Percentiles rank a stretch among this genome's conserved stretches.
Conservation (phyloP, 2,888 invertebrate species). For the Spisula subtruncata region DNA sequence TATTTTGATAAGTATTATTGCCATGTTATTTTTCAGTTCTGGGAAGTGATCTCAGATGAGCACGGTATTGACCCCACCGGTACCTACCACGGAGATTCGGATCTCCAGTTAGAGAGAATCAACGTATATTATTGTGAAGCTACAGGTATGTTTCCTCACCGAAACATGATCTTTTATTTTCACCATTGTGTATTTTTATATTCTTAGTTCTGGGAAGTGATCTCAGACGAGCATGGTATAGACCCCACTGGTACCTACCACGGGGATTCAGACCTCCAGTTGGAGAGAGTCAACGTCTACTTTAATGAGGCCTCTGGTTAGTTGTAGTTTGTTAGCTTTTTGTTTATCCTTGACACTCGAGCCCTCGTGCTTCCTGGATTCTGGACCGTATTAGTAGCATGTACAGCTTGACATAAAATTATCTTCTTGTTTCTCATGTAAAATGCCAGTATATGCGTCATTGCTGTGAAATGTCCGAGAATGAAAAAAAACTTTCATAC, state of each 20-base stretch:
- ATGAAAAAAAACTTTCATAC: too few species aligned
- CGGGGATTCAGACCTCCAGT: constrained; percentile 3
- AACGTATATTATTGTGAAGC: constrained; percentile 24
- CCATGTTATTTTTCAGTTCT: constrained; percentile 22
- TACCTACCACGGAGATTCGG: constrained; percentile 19
- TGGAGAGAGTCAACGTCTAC: constrained; percentile 20
- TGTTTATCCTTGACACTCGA: not conserved
- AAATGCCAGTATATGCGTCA: too few species aligned
- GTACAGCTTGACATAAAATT: not conserved
- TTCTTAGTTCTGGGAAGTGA: constrained; percentile 91
- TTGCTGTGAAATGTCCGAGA: too few species aligned
- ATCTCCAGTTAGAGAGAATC: constrained; percentile 13
- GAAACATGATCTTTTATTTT: constrained; percentile 19
- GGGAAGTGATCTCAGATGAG: constrained; percentile 92
- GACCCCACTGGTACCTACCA: constrained; percentile 28
- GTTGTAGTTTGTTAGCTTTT: constrained; percentile 16
- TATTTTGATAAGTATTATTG: not conserved
- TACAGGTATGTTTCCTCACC: constrained; percentile 84
- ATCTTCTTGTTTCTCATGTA: too few species aligned
- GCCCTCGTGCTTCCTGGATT: not conserved
- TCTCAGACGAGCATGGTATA: constrained; percentile 88
- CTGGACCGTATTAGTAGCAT: not conserved
- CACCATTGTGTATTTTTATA: constrained; percentile 22
- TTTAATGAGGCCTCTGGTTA: not conserved
- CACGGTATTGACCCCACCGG: constrained; percentile 26